A percentile compares a stretch with the other conserved stretches of the same genome.
Evolutionary conservation across 2,797 vertebrate genomes (phyloP).

Genomic region (Fratercula arctica): DNA sequence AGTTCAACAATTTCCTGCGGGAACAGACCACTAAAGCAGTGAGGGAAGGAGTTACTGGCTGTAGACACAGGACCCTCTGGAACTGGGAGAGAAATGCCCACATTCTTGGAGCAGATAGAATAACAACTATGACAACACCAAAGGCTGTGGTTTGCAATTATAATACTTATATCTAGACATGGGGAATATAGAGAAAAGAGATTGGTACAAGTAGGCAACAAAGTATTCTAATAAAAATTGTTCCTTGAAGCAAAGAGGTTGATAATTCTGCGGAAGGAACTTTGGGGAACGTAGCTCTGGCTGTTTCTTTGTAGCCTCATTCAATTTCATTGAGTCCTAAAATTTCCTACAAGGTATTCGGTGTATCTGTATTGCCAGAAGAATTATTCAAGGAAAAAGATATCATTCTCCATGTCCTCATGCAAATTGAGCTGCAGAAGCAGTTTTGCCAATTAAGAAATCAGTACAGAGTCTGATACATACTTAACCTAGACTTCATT

Average conservation of each 20-base stretch:
- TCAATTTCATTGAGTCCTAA: neutral
- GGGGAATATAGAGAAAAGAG: neutral
- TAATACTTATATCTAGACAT: neutral
- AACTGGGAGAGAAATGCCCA: neutral
- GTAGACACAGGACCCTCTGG: neutral
- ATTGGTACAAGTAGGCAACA: neutral
- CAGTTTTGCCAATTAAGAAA: neutral
- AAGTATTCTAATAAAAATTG: neutral
- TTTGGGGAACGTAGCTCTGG: neutral
- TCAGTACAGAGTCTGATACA: neutral
- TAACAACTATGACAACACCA: neutral
- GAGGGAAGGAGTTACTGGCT: neutral
- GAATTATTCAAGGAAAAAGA: neutral
- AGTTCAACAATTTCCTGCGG: neutral
- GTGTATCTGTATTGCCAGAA: neutral
- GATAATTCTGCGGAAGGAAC: neutral
- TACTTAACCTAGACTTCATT: conserved; percentile 8
- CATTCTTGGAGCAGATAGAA: neutral
- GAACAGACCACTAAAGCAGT: neutral
- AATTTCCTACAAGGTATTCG: neutral
- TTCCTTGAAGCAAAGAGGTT: neutral
- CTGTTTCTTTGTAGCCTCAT: neutral
- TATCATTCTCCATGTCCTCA: neutral
- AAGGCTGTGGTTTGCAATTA: neutral
- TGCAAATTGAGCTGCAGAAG: neutral